phyloP scores from a whole-genome alignment of 1,140 invertebrate species.

The Diorhabda carinulata region DNA sequence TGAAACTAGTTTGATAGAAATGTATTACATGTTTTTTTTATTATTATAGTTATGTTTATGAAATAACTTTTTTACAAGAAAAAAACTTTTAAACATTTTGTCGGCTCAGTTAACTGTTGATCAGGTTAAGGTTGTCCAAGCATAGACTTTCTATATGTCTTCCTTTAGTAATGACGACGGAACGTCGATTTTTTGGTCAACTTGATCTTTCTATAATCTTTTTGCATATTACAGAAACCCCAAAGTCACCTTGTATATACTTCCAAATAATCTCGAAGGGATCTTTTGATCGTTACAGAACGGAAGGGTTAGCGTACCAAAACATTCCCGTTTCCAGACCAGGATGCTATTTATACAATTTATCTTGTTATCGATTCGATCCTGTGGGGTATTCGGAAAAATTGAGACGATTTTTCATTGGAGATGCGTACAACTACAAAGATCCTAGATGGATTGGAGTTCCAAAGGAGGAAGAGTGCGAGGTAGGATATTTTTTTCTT shows the following conservation, averaged over 20 bases:
- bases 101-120: too few relatives aligned
- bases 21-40: not conserved
- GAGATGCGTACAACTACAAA: constrained; percentile 38
- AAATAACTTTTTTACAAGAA: too few relatives aligned
- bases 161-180: too few relatives aligned
- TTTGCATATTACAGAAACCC: constrained; percentile 21
- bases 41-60: too few relatives aligned
- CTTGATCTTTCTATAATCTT: too few relatives aligned
- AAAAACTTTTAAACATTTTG: too few relatives aligned
- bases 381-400: constrained; percentile 23
- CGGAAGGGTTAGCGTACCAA: constrained; percentile 40
- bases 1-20: not conserved
- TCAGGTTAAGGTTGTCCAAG: too few relatives aligned
- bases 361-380: constrained; percentile 38
- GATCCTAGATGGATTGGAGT: constrained; percentile 37
- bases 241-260: constrained; percentile 37
- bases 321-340: constrained; percentile 35
- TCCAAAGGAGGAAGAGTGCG: constrained; percentile 27
- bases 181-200: too few relatives aligned
- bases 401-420: constrained; percentile 41
- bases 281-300: constrained; percentile 37
- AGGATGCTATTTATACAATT: constrained; percentile 30
- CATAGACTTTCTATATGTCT: too few relatives aligned
- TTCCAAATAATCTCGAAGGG: constrained; percentile 42
- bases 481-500: too few relatives aligned